Percentiles rank a stretch among this genome's conserved stretches.
Evolutionary conservation across 2,797 vertebrate species (phyloP).

Genomic region (Clangula hyemalis): DNA sequence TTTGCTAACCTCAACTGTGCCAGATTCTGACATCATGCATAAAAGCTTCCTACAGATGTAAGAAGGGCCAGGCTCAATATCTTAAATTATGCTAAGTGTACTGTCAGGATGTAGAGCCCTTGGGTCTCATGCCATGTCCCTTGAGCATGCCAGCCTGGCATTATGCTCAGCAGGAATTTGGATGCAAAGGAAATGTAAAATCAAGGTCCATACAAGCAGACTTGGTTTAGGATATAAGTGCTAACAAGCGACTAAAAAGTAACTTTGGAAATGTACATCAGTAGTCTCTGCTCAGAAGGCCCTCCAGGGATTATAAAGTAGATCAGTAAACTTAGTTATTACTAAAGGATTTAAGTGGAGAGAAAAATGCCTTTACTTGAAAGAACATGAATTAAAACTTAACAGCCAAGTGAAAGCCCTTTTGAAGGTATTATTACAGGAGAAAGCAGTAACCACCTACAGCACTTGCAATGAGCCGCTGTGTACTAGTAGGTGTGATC

Average conservation of each 20-base stretch:
- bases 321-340: background rate
- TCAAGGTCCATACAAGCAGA: background rate
- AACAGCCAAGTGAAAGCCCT: background rate
- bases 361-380: background rate
- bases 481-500: background rate
- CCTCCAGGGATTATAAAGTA: background rate
- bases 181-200: background rate
- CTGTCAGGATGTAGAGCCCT: background rate
- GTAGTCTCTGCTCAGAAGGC: background rate
- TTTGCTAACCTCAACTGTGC: background rate
- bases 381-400: background rate
- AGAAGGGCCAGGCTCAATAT: background rate
- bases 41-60: background rate
- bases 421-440: background rate
- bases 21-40: slow-evolving; percentile 38
- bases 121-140: background rate
- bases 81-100: background rate
- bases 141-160: background rate
- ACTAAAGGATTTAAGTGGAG: background rate
- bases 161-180: background rate
- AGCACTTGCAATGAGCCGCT: background rate
- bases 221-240: background rate
- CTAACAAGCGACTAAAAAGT: background rate
- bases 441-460: background rate
- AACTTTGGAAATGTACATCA: background rate